Evolutionary conservation across 1,140 invertebrate genomes (phyloP).

Genomic region (Orchesella cincta): DNA sequence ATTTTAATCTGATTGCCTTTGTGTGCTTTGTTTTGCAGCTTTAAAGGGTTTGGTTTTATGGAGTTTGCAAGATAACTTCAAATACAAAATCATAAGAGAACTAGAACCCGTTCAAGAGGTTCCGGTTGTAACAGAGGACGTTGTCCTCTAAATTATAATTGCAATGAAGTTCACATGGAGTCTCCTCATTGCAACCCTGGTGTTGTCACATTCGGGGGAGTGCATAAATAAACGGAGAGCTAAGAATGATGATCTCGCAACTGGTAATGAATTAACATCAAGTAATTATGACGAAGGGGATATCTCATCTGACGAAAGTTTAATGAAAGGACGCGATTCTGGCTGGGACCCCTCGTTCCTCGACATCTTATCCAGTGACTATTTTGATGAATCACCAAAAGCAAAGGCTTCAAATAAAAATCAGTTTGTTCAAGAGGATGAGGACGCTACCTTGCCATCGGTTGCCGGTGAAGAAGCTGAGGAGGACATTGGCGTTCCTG

Average conservation of each 20-base stretch:
- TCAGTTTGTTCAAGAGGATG: background rate
- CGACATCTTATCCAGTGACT: conserved; percentile 4
- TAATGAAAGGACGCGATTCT: conserved; percentile 2
- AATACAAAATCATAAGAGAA: no score
- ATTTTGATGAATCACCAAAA: conserved; percentile 6
- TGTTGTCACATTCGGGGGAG: background rate
- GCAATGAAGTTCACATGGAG: no score
- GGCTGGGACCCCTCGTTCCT: conserved; percentile 15
- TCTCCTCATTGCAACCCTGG: background rate
- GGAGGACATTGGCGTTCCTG: background rate
- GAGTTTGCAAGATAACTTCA: no score
- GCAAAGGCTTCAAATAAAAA: background rate
- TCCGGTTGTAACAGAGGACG: no score
- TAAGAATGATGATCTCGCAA: background rate
- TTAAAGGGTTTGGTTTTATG: no score
- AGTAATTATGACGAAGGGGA: background rate
- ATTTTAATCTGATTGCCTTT: no score
- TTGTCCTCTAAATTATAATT: no score
- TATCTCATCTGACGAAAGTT: conserved; percentile 21
- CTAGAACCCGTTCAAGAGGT: no score
- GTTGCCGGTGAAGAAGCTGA: background rate
- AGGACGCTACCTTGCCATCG: background rate
- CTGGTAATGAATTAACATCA: conserved; percentile 14
- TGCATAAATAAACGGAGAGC: background rate
- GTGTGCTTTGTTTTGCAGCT: no score